A percentile compares a stretch with the other conserved stretches of the same genome.
Evolutionary conservation across 2,888 invertebrate genomes (phyloP).

Genomic region (Ectobius pallidus): DNA sequence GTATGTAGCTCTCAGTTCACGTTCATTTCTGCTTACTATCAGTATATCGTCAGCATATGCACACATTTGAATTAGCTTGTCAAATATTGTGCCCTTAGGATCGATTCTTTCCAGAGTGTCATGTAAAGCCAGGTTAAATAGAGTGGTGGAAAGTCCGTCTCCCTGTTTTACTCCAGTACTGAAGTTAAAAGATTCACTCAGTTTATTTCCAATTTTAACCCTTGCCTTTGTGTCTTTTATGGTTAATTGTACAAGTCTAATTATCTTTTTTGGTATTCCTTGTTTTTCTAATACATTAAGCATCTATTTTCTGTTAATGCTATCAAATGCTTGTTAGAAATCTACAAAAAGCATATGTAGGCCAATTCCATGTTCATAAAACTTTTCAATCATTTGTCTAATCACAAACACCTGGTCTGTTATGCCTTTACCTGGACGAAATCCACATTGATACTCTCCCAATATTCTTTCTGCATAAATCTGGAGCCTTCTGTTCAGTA

Average conservation of each 20-base stretch:
- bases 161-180: too few relatives aligned
- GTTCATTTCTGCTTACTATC: too few relatives aligned
- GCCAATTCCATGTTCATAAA: constrained; percentile 16
- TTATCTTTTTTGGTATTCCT: constrained; percentile 11
- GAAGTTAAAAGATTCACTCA: too few relatives aligned
- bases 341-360: not conserved
- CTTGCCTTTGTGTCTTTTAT: constrained; percentile 6
- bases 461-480: not conserved
- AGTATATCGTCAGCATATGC: too few relatives aligned
- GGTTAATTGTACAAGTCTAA: constrained; percentile 3
- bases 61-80: too few relatives aligned
- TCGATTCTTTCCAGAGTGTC: too few relatives aligned
- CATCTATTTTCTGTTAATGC: not conserved
- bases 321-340: not conserved
- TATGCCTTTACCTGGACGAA: not conserved
- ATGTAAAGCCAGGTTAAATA: too few relatives aligned
- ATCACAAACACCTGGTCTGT: not conserved
- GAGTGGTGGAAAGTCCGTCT: too few relatives aligned
- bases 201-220: not conserved
- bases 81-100: too few relatives aligned
- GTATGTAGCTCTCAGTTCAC: too few relatives aligned
- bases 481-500: not conserved
- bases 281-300: constrained; percentile 2
- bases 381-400: constrained; percentile 1
- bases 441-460: not conserved